A percentile compares a stretch with the other conserved stretches of the same genome.
phyloP scores from a whole-genome alignment of 2,888 invertebrate species.

The Venusia cambrica region DNA sequence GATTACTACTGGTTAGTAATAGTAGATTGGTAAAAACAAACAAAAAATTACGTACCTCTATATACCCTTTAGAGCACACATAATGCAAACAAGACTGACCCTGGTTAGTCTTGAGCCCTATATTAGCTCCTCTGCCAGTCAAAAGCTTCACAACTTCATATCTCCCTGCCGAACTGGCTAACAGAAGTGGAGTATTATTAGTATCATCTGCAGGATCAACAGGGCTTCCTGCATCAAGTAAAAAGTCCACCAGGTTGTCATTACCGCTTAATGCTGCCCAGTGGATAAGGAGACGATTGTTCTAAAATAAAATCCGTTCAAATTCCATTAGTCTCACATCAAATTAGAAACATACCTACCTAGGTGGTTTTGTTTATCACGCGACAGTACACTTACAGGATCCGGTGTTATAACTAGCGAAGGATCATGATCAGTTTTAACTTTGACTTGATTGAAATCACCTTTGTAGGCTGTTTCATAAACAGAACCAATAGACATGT shows the following conservation, averaged over 20 bases:
- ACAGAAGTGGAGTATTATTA: constrained; percentile 88
- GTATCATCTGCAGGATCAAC: constrained; percentile 88
- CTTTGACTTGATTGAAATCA: constrained; percentile 84
- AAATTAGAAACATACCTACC: not conserved
- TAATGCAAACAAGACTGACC: constrained; percentile 92
- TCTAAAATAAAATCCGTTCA: constrained; percentile 80
- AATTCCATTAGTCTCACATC: not conserved
- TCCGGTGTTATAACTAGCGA: constrained; percentile 50
- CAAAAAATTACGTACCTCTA: constrained; percentile 74
- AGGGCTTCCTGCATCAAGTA: constrained; percentile 84
- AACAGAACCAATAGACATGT: constrained; percentile 73
- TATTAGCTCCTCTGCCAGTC: constrained; percentile 84
- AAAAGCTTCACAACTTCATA: constrained; percentile 84
- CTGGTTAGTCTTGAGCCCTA: constrained; percentile 86
- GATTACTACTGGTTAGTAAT: too few species aligned
- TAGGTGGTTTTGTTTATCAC: not conserved
- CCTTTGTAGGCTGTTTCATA: constrained; percentile 88
- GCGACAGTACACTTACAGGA: constrained; percentile 42
- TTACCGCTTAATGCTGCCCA: constrained; percentile 91
- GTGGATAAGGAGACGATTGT: constrained; percentile 86
- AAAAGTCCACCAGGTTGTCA: constrained; percentile 84
- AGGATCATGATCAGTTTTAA: constrained; percentile 79
- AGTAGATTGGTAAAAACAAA: too few species aligned
- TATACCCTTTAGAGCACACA: constrained; percentile 91
- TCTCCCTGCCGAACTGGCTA: constrained; percentile 90